Evolutionary conservation across 2,797 vertebrate species (phyloP).

Genomic region (Kryptolebias ocellatus): DNA sequence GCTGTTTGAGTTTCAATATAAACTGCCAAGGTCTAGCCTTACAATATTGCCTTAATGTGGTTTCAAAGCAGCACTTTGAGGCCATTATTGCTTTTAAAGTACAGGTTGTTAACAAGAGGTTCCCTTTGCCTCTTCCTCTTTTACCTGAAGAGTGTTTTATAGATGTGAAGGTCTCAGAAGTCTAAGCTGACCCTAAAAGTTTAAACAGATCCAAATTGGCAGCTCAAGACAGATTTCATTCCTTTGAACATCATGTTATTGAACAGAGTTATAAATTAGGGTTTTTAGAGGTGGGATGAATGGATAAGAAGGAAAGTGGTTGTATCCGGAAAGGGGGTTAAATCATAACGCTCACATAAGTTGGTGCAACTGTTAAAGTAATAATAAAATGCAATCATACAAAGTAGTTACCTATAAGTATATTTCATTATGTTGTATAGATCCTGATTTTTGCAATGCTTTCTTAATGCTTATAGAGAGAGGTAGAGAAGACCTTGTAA

Average conservation of each 20-base stretch:
- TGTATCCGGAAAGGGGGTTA: slow-evolving; percentile 24
- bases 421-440: too few relatives aligned
- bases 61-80: slow-evolving; percentile 30
- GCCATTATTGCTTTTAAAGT: slow-evolving; percentile 42
- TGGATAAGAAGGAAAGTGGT: slow-evolving; percentile 38
- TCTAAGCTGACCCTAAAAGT: too few relatives aligned
- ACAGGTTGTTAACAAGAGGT: slow-evolving; percentile 10
- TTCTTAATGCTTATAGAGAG: too few relatives aligned
- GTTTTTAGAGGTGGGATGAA: slow-evolving; percentile 44
- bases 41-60: slow-evolving; percentile 28
- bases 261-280: slow-evolving; percentile 46
- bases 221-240: slow-evolving; percentile 24
- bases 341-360: too few relatives aligned
- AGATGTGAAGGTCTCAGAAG: too few relatives aligned
- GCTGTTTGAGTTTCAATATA: not conserved
- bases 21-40: not conserved
- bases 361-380: too few relatives aligned
- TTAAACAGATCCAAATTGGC: too few relatives aligned
- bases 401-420: too few relatives aligned
- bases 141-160: not conserved
- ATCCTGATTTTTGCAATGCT: too few relatives aligned
- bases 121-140: slow-evolving; percentile 6
- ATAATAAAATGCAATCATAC: too few relatives aligned
- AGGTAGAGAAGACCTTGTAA: too few relatives aligned
- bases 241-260: slow-evolving; percentile 19